Evolutionary conservation across 1,140 invertebrate species (phyloP).

Genomic region (Solenopsis invicta): DNA sequence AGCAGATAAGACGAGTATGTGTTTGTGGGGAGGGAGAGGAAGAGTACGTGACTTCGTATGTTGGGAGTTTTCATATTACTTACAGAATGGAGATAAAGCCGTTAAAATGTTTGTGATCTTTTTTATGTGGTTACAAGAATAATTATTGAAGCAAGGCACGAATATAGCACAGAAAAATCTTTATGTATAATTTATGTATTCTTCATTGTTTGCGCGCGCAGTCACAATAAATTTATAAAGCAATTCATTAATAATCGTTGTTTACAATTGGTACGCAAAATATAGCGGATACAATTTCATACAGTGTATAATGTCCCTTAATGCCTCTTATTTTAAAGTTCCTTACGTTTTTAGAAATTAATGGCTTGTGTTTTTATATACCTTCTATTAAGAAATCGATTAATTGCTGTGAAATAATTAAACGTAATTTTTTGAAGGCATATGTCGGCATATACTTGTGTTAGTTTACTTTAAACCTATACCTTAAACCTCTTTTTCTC

Average conservation of each 20-base stretch:
- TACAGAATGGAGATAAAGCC: neutral
- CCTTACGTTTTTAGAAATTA: too few relatives aligned
- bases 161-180: constrained; percentile 9
- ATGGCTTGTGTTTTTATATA: too few relatives aligned
- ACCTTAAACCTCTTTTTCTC: too few relatives aligned
- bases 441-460: neutral
- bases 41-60: neutral
- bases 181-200: neutral
- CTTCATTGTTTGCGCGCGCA: neutral
- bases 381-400: neutral
- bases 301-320: neutral
- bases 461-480: neutral
- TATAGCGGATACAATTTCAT: neutral
- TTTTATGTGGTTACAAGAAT: neutral
- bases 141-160: constrained; percentile 19
- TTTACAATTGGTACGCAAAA: neutral
- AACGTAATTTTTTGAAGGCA: neutral
- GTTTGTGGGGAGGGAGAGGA: neutral
- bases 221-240: neutral
- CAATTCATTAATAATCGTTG: constrained; percentile 15
- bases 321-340: neutral
- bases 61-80: neutral
- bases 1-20: neutral
- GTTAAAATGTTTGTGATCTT: neutral
- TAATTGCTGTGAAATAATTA: neutral